Base-by-base conservation (phyloP, 2,797 vertebrate species). In the Alcedo quadribrachys region DNA sequence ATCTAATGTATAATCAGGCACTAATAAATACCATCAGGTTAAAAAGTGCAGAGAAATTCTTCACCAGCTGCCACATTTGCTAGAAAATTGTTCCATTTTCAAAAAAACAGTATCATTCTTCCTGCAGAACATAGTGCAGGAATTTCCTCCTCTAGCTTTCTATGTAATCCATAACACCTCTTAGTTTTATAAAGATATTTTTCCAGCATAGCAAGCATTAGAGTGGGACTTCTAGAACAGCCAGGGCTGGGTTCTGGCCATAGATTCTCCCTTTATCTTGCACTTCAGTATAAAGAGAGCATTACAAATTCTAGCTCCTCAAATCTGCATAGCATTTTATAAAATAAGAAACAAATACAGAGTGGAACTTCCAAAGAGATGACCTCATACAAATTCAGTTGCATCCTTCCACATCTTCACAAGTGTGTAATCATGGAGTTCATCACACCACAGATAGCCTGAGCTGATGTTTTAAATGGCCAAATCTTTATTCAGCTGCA, bases 281-380 rank as follows among this genome's bases (percentile, higher is more conserved):
- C 42, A 75, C 35, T 68, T 58, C 5, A 6, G 9, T 21, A 37
- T 50, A 35, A 84, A 69, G 13, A n/a, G 9, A 86, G 25, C 14
- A 66, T 43, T 17, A 65, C 77, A 80, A 50, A 83, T 33, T 69
- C 37, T 46, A 45, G 22, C 12, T 83, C 37, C 32, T 76, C 55
- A 73, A 85, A 82, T 70, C 43, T 81, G 58, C 42, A 83, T 83
- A 70, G 43, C 60, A 55, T 61, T 90, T 82, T 82, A 15, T 48
- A 69, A 68, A 1, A 3, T 28, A 22, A 77, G 35, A 78, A 67
- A 22, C 9, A 70, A 92, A 93, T 78, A 30, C 48, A 80, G 57
- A 94, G 66, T 61, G 32, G 24, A 83, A 87, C 25, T 81, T 87
- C 22, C 66, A 83, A 83, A 63, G 35, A 87, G 85, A 80, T 70